Base-by-base conservation (phyloP, 2,113 vertebrate genomes). In the Plectropomus leopardus region DNA sequence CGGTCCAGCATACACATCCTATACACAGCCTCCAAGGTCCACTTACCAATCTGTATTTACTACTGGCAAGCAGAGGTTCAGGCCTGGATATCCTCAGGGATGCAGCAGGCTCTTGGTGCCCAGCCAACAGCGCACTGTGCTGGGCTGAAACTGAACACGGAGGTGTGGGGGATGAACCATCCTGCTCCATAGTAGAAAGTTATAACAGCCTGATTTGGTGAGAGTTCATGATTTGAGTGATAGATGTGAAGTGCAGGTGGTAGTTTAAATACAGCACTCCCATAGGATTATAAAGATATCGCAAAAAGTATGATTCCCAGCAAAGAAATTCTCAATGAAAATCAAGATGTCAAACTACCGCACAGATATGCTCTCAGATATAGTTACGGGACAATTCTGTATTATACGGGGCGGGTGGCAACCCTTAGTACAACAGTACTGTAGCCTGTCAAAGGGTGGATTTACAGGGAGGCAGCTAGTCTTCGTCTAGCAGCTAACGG, bases 81-180 rank as follows among this genome's bases (percentile, higher is more conserved):
- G 86, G 64, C 47, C 87, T 84, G 89, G 80, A 81, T 50, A 65
- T 86, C n/a, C 32, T 91, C 84, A 84, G 40, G 51, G 79, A 51
- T 60, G 60, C 30, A 55, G 51, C 75, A 70, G 71, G 50, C 67
- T 78, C 10, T 65, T 88, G 83, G 64, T 78, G 60, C 42, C 30
- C 24, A 9, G 85, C 89, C 90, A 91, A 14, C n/a, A 54, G 77
- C 2, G 45, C 19, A 21, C 58, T 19, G 48, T 66, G 34, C 28
- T 26, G 34, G 59, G 77, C 59, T 72, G 70, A 87, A 60, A 26
- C 17, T 57, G 36, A 72, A 48, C 34, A n/a, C 42, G 2, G 68
- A 69, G 64, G 1, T 26, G 54, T 24, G 24, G 64, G 67, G 81
- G 68, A 53, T 21, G 47, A 64, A 54, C 13, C 55, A 24, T 81